Base-by-base conservation (phyloP, 2,797 vertebrate species). In the Enteromius mattozi region DNA sequence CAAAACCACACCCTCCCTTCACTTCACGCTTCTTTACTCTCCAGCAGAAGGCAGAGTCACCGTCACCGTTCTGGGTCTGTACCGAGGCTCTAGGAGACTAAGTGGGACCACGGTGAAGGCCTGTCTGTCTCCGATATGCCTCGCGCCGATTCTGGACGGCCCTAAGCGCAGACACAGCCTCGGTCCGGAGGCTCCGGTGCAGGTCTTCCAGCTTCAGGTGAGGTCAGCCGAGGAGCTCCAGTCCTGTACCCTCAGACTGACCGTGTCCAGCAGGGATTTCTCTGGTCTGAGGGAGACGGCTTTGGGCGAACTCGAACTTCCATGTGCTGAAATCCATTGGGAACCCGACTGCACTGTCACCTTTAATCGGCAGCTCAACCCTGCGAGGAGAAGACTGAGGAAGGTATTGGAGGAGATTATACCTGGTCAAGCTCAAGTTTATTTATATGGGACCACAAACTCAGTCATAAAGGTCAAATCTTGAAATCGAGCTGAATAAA, bases 11-110 rank as follows among this genome's bases (percentile, higher is more conserved):
- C 92, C 95, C 9, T 86, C 91, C 1, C 89, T 96, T 63, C 92
- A 94, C 87, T 96, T 96, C 84, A 93, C 93, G 0, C 66, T 96
- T 80, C 89, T 92, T 81, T 95, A 95, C 90, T 95, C 93, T 19
- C 90, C 93, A 0, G 17, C 83, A 0, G 84, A 90, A 4, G 91
- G 93, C 84, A 92, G 89, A 42, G 89, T 96, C 13, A 91, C 90
- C 0, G 85, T 96, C 87, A 94, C 90, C 45, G 92, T 95, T 86
- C 87, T 95, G 66, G 91, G 94, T 3, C 84, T 96, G 13, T 92
- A 92, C 0, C 93, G 94, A 42, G 86, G 93, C 51, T 89, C 91
- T 17, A 92, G 92, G 45, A 93, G 90, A 70, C 87, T 94, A 19
- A 92, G 92, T 0, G 91, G 94, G 19, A 89, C 92, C 19, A 92